A percentile compares a stretch with the other conserved stretches of the same genome.
phyloP scores from a whole-genome alignment of 2,113 vertebrate species.

The Sigmodon hispidus region DNA sequence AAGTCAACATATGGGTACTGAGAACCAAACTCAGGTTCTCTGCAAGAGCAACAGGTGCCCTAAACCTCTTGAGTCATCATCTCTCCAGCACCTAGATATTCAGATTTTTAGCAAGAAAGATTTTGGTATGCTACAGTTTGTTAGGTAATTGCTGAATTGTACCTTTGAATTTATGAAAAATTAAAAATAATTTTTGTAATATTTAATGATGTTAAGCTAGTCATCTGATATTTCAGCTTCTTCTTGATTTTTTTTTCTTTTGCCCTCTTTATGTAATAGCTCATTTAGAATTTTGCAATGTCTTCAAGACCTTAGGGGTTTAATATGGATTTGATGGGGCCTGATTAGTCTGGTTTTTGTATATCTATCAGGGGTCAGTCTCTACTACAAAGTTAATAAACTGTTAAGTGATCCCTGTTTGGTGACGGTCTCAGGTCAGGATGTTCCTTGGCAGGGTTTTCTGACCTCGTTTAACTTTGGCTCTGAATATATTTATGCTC shows the following conservation, averaged over 20 bases:
- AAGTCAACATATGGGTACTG: neutral
- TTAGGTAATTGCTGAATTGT: constrained; percentile 38
- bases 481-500: neutral
- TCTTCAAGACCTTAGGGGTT: neutral
- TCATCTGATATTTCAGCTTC: constrained; percentile 33
- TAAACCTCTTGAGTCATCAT: neutral
- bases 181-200: constrained; percentile 30
- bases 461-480: constrained; percentile 73
- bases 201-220: constrained; percentile 30
- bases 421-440: constrained; percentile 62
- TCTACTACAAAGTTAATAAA: constrained; percentile 52
- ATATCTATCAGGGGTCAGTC: constrained; percentile 29
- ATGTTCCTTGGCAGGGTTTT: constrained; percentile 70
- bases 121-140: constrained; percentile 33
- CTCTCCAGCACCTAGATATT: neutral
- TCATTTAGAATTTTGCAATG: constrained; percentile 16
- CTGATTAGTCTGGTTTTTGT: neutral
- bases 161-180: constrained; percentile 34
- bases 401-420: constrained; percentile 73
- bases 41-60: neutral
- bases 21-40: neutral
- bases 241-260: neutral
- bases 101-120: constrained; percentile 34
- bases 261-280: constrained; percentile 17
- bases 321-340: neutral